Evolutionary conservation across 1,140 invertebrate genomes (phyloP).

Genomic region (Dreissena polymorpha): DNA sequence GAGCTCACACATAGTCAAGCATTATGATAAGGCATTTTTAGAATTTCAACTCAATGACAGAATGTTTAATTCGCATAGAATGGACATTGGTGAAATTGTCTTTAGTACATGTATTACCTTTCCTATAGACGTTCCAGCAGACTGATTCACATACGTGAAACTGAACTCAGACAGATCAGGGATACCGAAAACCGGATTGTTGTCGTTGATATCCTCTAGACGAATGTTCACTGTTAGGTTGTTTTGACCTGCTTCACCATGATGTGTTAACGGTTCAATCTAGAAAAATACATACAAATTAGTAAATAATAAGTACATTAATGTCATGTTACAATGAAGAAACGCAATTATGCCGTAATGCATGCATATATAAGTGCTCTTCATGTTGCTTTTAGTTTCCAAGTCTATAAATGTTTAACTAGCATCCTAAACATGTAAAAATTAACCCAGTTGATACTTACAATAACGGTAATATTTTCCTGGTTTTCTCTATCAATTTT

Average conservation of each 20-base stretch:
- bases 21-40: too few relatives aligned
- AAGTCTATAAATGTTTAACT: too few relatives aligned
- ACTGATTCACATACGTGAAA: neutral
- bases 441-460: too few relatives aligned
- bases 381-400: too few relatives aligned
- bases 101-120: constrained; percentile 1
- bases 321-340: too few relatives aligned
- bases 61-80: neutral
- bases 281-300: too few relatives aligned
- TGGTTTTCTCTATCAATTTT: neutral
- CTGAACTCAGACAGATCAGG: neutral
- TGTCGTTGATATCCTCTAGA: constrained; percentile 23
- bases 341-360: too few relatives aligned
- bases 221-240: neutral
- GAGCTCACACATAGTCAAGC: neutral
- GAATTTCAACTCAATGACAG: too few relatives aligned
- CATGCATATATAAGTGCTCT: too few relatives aligned
- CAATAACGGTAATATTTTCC: neutral
- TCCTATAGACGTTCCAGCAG: neutral
- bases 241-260: neutral
- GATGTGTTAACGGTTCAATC: neutral
- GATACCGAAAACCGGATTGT: constrained; percentile 2
- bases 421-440: too few relatives aligned
- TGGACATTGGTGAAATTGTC: neutral
- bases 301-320: too few relatives aligned